These are phyloP conservation scores for Meghimatium bilineatum DNA, from an alignment of 2,888 invertebrate species.

Conservation along the genomic window DNA sequence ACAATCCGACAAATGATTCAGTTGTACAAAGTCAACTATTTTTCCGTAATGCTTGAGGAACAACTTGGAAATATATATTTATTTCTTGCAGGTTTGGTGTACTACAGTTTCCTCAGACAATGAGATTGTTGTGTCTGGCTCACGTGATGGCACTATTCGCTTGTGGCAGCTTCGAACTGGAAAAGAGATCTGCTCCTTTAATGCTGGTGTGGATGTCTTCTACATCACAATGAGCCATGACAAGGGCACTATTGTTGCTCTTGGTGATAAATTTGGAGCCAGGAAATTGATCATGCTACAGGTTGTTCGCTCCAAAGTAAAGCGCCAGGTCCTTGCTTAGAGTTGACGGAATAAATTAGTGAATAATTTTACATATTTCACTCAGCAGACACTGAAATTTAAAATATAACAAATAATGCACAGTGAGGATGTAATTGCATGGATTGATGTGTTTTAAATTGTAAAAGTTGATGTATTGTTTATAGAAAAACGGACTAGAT, in stretches of 20 bases:
- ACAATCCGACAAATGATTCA: too few species aligned
- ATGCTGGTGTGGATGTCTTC: constrained; percentile 76
- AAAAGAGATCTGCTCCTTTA: constrained; percentile 73
- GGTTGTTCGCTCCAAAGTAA: constrained; percentile 71
- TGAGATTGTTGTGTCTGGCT: constrained; percentile 76
- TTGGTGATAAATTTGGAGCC: constrained; percentile 76
- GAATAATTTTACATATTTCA: neutral
- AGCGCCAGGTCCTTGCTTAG: constrained; percentile 67
- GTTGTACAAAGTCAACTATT: neutral
- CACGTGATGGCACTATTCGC: constrained; percentile 76
- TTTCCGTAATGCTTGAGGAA: neutral
- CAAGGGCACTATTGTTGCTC: constrained; percentile 76
- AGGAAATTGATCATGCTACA: constrained; percentile 77
- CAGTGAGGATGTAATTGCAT: neutral
- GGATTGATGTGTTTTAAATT: neutral
- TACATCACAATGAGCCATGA: constrained; percentile 75
- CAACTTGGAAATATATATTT: neutral
- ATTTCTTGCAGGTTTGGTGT: constrained; percentile 74
- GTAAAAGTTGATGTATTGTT: neutral
- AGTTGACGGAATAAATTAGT: neutral
- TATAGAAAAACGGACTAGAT: neutral
- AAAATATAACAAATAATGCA: neutral
- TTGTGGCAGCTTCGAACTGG: constrained; percentile 75
- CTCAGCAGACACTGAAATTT: neutral
- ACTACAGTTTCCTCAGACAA: constrained; percentile 75